A percentile compares a stretch with the other conserved stretches of the same genome.
Conservation (phyloP, 2,888 invertebrate species). For the Pharmacophagus antenor region DNA sequence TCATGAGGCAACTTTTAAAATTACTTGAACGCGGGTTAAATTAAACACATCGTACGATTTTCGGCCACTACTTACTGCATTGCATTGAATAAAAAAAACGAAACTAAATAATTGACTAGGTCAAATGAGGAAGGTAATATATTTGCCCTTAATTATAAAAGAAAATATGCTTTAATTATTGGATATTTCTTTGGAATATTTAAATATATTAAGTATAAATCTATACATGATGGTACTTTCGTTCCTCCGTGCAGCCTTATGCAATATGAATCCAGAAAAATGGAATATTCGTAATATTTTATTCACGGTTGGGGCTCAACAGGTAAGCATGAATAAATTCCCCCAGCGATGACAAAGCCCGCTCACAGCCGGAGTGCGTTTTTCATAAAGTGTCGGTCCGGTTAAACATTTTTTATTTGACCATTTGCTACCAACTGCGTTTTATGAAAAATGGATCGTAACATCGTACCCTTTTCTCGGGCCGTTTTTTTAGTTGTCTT, state of each 20-base stretch:
- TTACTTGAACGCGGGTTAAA: too few relatives aligned
- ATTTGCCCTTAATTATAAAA: too few relatives aligned
- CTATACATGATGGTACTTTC: constrained; percentile 44
- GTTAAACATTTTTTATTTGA: constrained; percentile 79
- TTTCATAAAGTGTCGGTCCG: constrained; percentile 79
- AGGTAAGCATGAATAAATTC: constrained; percentile 77
- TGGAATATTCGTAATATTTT: constrained; percentile 77
- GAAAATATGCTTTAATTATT: too few relatives aligned
- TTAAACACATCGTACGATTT: too few relatives aligned
- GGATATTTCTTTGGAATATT: too few relatives aligned
- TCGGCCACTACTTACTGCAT: too few relatives aligned
- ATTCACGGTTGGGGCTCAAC: constrained; percentile 75
- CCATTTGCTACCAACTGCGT: constrained; percentile 82
- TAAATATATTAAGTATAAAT: too few relatives aligned
- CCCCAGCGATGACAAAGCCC: constrained; percentile 74
- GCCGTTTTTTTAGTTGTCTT: constrained; percentile 56
- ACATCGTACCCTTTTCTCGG: constrained; percentile 78
- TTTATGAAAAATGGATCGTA: constrained; percentile 80
- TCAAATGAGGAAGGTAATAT: too few relatives aligned
- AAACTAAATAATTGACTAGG: too few relatives aligned
- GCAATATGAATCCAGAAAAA: constrained; percentile 76
- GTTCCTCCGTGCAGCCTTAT: constrained; percentile 49
- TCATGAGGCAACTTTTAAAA: too few relatives aligned
- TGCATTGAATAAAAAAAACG: too few relatives aligned
- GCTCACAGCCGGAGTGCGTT: constrained; percentile 67